These are phyloP conservation scores for Pelochelys cantorii DNA, from an alignment of 2,797 vertebrate genomes.

Conservation along the genomic window DNA sequence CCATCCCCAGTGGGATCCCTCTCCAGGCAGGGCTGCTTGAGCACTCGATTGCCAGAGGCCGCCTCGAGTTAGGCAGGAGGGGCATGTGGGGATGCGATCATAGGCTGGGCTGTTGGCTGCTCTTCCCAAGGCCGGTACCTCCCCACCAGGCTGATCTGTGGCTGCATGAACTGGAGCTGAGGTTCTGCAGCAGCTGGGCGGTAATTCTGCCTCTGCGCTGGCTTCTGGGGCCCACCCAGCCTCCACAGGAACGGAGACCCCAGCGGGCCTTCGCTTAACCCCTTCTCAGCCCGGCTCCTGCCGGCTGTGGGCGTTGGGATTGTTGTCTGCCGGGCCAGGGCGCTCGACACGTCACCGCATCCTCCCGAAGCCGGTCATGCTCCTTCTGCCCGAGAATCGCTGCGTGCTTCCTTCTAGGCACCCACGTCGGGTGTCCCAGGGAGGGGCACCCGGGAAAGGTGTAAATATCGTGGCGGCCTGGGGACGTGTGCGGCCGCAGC, in stretches of 20 bases:
- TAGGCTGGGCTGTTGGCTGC: not conserved
- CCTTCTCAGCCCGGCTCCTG: not conserved
- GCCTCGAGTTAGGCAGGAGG: not conserved
- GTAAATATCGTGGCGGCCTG: not conserved
- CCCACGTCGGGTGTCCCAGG: not conserved
- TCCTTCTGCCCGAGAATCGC: not conserved
- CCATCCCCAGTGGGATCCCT: not conserved
- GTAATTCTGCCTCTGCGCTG: not conserved
- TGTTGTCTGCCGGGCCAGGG: too few relatives aligned
- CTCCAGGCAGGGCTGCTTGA: not conserved
- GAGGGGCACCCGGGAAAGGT: not conserved
- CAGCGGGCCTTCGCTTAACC: not conserved
- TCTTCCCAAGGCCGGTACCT: not conserved
- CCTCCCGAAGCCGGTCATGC: not conserved
- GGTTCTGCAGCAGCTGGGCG: not conserved
- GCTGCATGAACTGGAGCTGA: not conserved
- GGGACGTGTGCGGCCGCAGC: not conserved
- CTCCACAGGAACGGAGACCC: not conserved
- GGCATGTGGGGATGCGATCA: too few relatives aligned
- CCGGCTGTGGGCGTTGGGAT: not conserved
- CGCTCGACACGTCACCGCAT: not conserved
- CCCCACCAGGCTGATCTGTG: not conserved
- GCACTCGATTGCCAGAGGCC: not conserved
- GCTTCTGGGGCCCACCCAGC: not conserved
- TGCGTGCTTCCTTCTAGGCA: not conserved